Conservation (phyloP, 23 tunicate genomes). For the Styela clava region DNA sequence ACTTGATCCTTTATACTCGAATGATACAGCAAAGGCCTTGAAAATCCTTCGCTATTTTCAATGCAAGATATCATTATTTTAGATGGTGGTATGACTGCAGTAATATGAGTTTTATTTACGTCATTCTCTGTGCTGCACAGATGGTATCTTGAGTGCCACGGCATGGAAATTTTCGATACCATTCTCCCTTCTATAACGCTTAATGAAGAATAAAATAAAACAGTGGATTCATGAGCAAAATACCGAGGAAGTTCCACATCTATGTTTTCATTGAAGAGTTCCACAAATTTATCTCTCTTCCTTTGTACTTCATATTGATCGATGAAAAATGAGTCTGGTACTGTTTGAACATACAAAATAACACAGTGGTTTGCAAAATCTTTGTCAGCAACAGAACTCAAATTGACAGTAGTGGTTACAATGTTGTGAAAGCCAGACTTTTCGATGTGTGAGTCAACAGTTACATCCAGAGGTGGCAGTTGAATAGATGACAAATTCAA, state of each 20-base stretch:
- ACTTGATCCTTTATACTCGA: background rate
- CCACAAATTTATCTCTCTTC: background rate
- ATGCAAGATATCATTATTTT: conserved; percentile 8
- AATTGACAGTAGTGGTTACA: conserved; percentile 1
- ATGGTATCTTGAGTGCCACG: conserved; percentile 35
- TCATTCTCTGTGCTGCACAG: background rate
- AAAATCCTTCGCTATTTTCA: background rate
- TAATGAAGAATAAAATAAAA: background rate
- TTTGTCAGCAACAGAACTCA: background rate
- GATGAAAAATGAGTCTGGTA: conserved; percentile 53
- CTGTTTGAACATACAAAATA: conserved; percentile 34
- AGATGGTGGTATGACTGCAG: conserved; percentile 7
- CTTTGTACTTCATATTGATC: conserved; percentile 65
- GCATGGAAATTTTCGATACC: background rate
- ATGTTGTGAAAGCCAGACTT: conserved; percentile 26
- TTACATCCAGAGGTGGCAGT: no score
- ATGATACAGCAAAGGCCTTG: background rate
- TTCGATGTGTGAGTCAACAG: background rate
- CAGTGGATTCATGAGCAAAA: background rate
- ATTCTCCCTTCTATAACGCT: no score
- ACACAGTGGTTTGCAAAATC: conserved; percentile 10
- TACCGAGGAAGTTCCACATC: conserved; percentile 24
- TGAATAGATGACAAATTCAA: no score
- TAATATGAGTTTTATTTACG: background rate
- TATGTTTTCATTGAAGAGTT: background rate